A percentile compares a stretch with the other conserved stretches of the same genome.
Evolutionary conservation across 2,113 vertebrate genomes (phyloP).

Genomic region (Pelodiscus sinensis): DNA sequence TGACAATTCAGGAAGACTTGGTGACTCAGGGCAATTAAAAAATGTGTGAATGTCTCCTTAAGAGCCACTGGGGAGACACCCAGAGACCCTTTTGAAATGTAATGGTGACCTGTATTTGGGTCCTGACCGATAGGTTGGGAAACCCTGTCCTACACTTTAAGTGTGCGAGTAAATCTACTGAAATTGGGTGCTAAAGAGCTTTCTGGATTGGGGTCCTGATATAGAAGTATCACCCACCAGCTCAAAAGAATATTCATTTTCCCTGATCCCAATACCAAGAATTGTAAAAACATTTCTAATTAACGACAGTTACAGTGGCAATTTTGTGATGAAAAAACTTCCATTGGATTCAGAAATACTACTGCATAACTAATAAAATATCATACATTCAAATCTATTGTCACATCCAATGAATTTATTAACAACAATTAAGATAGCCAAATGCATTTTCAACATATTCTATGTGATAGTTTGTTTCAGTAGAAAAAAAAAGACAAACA

Average conservation of each 20-base stretch:
- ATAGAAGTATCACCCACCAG: neutral
- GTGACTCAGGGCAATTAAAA: too few species aligned
- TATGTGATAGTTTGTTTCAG: neutral
- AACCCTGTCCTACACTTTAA: neutral
- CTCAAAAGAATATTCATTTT: neutral
- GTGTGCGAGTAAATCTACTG: neutral
- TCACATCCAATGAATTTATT: neutral
- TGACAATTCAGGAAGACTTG: too few species aligned
- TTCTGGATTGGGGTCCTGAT: neutral
- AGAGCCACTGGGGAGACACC: too few species aligned
- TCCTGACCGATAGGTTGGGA: too few species aligned
- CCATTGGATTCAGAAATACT: neutral
- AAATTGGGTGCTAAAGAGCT: neutral
- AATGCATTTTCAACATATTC: neutral
- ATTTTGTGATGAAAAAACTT: neutral
- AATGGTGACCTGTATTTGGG: too few species aligned
- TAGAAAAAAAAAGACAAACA: neutral
- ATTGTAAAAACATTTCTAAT: neutral
- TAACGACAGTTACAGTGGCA: neutral
- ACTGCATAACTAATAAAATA: neutral
- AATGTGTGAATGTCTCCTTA: too few species aligned
- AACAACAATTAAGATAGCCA: neutral
- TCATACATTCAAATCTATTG: neutral
- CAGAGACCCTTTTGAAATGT: too few species aligned
- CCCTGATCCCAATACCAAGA: neutral